Evolutionary conservation across 2,888 invertebrate genomes (phyloP).

Genomic region (Ferdinandea cuprea): DNA sequence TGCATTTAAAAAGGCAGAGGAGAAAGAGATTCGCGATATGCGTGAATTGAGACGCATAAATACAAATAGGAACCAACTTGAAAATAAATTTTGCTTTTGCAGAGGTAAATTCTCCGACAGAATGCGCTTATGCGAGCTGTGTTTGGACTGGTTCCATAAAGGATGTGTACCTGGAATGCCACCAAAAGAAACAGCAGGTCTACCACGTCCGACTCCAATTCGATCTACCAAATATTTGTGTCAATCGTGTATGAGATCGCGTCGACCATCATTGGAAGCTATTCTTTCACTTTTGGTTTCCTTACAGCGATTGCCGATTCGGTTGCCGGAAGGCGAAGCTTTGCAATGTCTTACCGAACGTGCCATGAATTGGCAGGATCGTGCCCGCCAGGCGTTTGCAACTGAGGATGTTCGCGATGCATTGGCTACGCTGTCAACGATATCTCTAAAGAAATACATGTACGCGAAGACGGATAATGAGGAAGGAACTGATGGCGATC

Average conservation of each 20-base stretch:
- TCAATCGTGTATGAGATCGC: conserved; percentile 93
- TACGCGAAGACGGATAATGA: conserved; percentile 21
- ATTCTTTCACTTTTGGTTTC: conserved; percentile 91
- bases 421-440: conserved; percentile 84
- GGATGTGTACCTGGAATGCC: conserved; percentile 80
- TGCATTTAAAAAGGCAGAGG: conserved; percentile 92
- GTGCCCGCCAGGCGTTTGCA: conserved; percentile 88
- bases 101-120: conserved; percentile 87
- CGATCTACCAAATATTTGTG: conserved; percentile 89
- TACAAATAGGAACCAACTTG: conserved; percentile 83
- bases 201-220: neutral
- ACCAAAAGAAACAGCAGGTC: conserved; percentile 47
- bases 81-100: conserved; percentile 90
- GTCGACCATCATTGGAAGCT: conserved; percentile 92
- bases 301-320: conserved; percentile 88
- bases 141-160: conserved; percentile 96
- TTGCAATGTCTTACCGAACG: conserved; percentile 95
- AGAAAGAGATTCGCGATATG: conserved; percentile 90
- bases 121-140: conserved; percentile 97
- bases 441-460: conserved; percentile 15
- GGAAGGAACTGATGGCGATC: conserved; percentile 41
- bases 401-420: conserved; percentile 88
- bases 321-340: conserved; percentile 96
- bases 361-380: conserved; percentile 98
- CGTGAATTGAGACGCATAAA: conserved; percentile 86